Base-by-base conservation (phyloP, 2,888 invertebrate species). In the Ichneumoninae sp. region DNA sequence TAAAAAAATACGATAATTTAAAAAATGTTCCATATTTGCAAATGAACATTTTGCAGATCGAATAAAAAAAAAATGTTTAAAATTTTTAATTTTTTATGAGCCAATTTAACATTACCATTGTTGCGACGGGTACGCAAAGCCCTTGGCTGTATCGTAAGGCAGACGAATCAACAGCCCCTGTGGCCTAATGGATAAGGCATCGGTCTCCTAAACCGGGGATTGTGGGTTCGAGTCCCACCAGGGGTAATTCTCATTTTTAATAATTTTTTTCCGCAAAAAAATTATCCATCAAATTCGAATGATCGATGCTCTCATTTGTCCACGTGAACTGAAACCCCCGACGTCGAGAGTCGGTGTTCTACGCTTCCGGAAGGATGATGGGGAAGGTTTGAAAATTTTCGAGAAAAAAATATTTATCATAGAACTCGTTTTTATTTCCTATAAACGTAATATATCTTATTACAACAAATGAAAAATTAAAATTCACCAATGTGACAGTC, bases 141-240 rank as follows among this genome's bases (percentile, higher is more conserved):
- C 60, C 16, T 60, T 60, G 60, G 10, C 22, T 68, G 68, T 44
- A 68, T 68, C 68, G 44, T 8, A 60, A 68, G 10, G 40, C 30
- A 13, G 19, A 47, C 47, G 47, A 47, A 44, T 69, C 82, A 88
- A 88, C 80, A 86, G 96, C 96, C 96, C 96, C 96, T 96, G 96
- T 96, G 96, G 96, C 96, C 96, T 96, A 96, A 96, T 96, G 96
- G 96, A 96, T 96, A 96, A 96, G 96, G 96, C 96, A 96, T 96
- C 96, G 96, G 96, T 96, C 96, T 96, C 96, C 96, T 96, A 96
- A 96, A 96, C 96, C 96, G 96, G 96, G 96, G 96, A 96, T 96
- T 96, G 96, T 96, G 96, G 96, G 96, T 96, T 96, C 96, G 96
- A 96, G 96, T 96, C 96, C 96, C 96, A 96, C 96, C 96, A 96